phyloP scores from a whole-genome alignment of 2,888 invertebrate genomes.

The Erannis defoliaria region DNA sequence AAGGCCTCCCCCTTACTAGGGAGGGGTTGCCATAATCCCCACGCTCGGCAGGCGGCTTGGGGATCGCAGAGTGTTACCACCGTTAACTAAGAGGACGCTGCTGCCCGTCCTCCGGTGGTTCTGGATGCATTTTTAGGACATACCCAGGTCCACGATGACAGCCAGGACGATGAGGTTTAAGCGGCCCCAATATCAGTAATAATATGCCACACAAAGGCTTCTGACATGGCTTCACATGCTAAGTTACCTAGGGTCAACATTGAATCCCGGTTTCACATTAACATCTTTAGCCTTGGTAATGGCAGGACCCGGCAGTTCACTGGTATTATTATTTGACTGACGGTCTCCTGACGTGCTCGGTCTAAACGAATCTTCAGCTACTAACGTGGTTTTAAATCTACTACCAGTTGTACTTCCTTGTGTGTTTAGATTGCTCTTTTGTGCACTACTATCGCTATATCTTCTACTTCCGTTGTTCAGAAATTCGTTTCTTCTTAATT shows the following conservation, averaged over 20 bases:
- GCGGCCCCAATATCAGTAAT: too few relatives aligned
- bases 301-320: constrained; percentile 54
- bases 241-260: constrained; percentile 61
- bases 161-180: too few relatives aligned
- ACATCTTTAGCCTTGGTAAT: constrained; percentile 73
- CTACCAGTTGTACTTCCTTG: constrained; percentile 65
- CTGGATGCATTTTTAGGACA: too few relatives aligned
- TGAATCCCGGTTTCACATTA: constrained; percentile 73
- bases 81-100: too few relatives aligned
- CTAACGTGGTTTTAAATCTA: constrained; percentile 78
- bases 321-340: constrained; percentile 57
- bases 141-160: too few relatives aligned
- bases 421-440: constrained; percentile 61
- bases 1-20: too few relatives aligned
- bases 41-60: too few relatives aligned
- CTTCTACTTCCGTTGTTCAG: constrained; percentile 74
- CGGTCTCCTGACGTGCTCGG: constrained; percentile 62
- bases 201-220: too few relatives aligned
- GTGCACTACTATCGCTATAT: constrained; percentile 76
- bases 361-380: constrained; percentile 66
- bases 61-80: too few relatives aligned
- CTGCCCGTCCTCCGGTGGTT: too few relatives aligned
- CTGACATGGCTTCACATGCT: background rate
- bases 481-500: constrained; percentile 63
- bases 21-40: too few relatives aligned